These are phyloP conservation scores for Perizoma affinitatum DNA, from an alignment of 2,888 invertebrate genomes.

Conservation along the genomic window DNA sequence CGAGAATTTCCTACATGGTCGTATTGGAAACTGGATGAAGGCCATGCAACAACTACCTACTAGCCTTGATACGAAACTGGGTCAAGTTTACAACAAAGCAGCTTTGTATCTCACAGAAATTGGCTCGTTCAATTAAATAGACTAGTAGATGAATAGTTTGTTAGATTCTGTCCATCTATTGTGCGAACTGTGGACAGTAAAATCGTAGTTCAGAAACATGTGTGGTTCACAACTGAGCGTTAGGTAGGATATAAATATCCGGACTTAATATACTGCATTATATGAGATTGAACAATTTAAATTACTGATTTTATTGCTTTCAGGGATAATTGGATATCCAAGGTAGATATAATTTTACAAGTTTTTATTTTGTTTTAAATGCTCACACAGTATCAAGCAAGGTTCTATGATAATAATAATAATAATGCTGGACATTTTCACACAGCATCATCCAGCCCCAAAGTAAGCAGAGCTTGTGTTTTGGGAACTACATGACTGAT, in stretches of 20 bases:
- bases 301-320: constrained; percentile 50
- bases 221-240: constrained; percentile 19
- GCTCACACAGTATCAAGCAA: too few species aligned
- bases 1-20: constrained; percentile 49
- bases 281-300: constrained; percentile 44
- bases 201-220: background rate
- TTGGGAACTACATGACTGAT: too few species aligned
- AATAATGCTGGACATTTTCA: too few species aligned
- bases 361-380: too few species aligned
- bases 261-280: constrained; percentile 42
- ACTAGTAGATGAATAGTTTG: constrained; percentile 31
- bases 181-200: constrained; percentile 16
- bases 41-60: constrained; percentile 48
- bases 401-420: too few species aligned
- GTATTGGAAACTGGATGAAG: constrained; percentile 55
- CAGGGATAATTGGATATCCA: constrained; percentile 17
- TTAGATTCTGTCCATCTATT: constrained; percentile 20
- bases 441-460: too few species aligned
- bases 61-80: constrained; percentile 48
- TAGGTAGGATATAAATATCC: constrained; percentile 9
- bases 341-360: too few species aligned
- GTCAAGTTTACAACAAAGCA: constrained; percentile 55
- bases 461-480: too few species aligned
- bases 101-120: constrained; percentile 38
- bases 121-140: constrained; percentile 32